Evolutionary conservation across 2,888 invertebrate genomes (phyloP), one percentile per base, ranked within the genome.

Genomic region (Blastobasis lacticolella): DNA sequence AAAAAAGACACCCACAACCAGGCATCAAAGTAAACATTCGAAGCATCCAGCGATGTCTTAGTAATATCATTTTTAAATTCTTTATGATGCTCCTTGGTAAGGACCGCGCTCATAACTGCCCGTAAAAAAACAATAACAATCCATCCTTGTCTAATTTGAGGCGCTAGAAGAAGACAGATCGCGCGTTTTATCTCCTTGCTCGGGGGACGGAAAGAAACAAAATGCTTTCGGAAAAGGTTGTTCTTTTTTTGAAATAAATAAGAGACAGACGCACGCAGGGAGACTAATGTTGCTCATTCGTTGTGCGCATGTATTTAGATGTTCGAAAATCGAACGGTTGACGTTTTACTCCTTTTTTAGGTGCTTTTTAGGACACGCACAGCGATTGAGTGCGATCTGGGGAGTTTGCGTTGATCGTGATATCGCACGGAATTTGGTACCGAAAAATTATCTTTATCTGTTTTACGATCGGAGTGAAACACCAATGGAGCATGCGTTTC

Each of bases 251-350:
- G 62, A 57, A 60, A 63, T 62, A 59, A 42, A 42, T 60, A 60
- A 66, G 61, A 66, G 61, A 63, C 66, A 60, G 71, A 69, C 69
- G 66, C 73, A 71, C 68, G 74, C 77, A 61, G 78, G 48, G 81
- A 78, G 83, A 82, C 74, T 76, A 79, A 81, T 81, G 74, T 64
- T 62, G 54, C 54, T 59, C 65, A 66, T 71, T 67, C 72, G 61
- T 73, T 68, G 59, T 65, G 62, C 64, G 64, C 66, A 62, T 71
- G 67, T 73, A 75, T 75, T 73, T 74, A 72, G 73, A 69, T 66
- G 69, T 75, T 71, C 60, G 55, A 63, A 60, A 59, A 65, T 64
- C 60, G 56, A 66, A 59, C 58, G 23, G 23, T 23, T 23, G 23
- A 23, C 23, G 23, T 23, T 23, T 23, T 23, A 23, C 23, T 23